phyloP scores from a whole-genome alignment of 2,113 vertebrate genomes.

The Neomonachus schauinslandi region DNA sequence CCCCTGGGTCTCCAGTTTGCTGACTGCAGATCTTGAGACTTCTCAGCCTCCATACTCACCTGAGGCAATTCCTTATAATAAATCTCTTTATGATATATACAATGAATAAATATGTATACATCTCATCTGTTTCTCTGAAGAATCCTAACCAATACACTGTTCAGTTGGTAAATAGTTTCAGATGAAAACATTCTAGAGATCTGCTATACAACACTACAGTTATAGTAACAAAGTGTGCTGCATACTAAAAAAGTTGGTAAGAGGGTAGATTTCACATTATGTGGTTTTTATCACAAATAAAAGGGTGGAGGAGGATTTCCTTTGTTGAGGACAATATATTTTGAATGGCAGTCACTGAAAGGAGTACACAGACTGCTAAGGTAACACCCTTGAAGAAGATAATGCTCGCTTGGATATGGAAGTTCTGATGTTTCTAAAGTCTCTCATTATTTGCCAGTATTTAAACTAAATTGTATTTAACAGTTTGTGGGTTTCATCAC shows the following conservation, averaged over 20 bases:
- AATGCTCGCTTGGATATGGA: not conserved
- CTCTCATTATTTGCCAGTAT: not conserved
- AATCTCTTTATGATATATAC: not conserved
- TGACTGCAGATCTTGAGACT: not conserved
- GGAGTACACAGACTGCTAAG: not conserved
- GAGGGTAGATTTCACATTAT: not conserved
- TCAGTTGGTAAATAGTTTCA: not conserved
- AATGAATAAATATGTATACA: not conserved
- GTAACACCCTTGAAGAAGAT: not conserved
- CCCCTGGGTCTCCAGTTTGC: not conserved
- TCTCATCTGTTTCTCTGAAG: not conserved
- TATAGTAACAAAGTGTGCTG: not conserved
- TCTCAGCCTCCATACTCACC: not conserved
- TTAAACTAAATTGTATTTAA: slow-evolving; percentile 17
- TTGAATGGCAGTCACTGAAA: not conserved
- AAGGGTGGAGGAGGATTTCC: not conserved
- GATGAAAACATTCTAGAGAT: not conserved
- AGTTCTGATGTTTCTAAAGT: slow-evolving; percentile 41
- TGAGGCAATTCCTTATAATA: not conserved
- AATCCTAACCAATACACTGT: not conserved
- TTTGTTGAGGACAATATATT: not conserved
- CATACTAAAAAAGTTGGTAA: not conserved
- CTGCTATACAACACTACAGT: not conserved
- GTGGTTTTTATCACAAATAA: not conserved
- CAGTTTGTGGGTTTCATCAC: not conserved